phyloP scores from a whole-genome alignment of 1,140 invertebrate species.

The Heterodera schachtii region DNA sequence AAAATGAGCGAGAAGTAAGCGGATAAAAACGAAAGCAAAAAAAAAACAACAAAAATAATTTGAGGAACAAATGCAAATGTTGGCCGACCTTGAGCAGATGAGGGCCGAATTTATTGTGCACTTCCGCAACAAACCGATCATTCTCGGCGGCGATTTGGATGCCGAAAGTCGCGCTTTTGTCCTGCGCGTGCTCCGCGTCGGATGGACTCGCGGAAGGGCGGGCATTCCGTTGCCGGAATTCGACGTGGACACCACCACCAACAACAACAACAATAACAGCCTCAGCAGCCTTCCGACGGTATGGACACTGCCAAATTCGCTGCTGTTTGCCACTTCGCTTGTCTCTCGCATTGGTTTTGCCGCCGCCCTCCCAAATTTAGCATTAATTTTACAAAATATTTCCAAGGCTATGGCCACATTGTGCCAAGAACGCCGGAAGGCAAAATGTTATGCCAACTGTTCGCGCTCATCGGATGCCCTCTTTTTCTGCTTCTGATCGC shows the following conservation, averaged over 20 bases:
- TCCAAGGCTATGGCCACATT: background rate
- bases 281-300: background rate
- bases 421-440: background rate
- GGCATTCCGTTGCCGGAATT: background rate
- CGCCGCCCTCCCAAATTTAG: no score
- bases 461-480: background rate
- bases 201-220: background rate
- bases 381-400: background rate
- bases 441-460: background rate
- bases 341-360: background rate
- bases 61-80: background rate
- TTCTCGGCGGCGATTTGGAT: background rate
- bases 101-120: background rate
- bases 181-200: background rate
- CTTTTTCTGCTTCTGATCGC: background rate
- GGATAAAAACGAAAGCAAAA: background rate
- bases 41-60: background rate
- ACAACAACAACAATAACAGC: background rate
- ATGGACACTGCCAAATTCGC: background rate
- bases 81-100: background rate
- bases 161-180: background rate
- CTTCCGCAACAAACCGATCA: background rate
- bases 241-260: no score
- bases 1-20: background rate
- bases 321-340: background rate